phyloP scores from a whole-genome alignment of 2,113 vertebrate species.

The Laticauda laticaudata region DNA sequence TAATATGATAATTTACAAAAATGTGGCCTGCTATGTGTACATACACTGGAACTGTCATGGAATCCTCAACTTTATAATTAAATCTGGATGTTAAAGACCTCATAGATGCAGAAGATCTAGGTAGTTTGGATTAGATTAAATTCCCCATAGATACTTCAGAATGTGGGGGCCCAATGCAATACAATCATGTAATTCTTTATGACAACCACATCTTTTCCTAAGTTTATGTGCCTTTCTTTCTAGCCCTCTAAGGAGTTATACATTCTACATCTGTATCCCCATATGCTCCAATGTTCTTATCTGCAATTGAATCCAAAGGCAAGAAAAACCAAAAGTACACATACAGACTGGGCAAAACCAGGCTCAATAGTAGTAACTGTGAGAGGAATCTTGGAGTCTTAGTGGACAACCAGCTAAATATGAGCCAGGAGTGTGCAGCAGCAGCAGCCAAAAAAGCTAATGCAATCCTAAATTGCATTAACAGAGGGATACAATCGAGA shows the following conservation, averaged over 20 bases:
- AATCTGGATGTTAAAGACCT: background rate
- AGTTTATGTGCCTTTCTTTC: background rate
- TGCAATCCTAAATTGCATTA: too few species aligned
- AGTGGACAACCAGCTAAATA: too few species aligned
- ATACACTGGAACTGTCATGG: background rate
- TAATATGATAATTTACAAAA: background rate
- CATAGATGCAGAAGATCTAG: background rate
- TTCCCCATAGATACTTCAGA: background rate
- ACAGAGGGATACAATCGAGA: too few species aligned
- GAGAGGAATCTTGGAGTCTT: too few species aligned
- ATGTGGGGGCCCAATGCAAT: background rate
- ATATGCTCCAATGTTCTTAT: background rate
- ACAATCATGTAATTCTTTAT: too few species aligned
- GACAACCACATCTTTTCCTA: background rate
- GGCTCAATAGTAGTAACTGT: too few species aligned
- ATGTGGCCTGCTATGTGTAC: background rate
- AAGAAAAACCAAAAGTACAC: too few species aligned
- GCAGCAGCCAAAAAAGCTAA: too few species aligned
- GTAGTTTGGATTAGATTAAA: background rate
- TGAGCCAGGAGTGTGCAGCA: too few species aligned
- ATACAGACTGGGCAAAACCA: too few species aligned
- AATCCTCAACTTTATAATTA: background rate
- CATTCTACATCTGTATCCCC: background rate
- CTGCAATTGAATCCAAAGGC: background rate
- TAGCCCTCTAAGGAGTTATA: background rate